phyloP scores from a whole-genome alignment of 2,113 vertebrate species.

The Centrocercus urophasianus region DNA sequence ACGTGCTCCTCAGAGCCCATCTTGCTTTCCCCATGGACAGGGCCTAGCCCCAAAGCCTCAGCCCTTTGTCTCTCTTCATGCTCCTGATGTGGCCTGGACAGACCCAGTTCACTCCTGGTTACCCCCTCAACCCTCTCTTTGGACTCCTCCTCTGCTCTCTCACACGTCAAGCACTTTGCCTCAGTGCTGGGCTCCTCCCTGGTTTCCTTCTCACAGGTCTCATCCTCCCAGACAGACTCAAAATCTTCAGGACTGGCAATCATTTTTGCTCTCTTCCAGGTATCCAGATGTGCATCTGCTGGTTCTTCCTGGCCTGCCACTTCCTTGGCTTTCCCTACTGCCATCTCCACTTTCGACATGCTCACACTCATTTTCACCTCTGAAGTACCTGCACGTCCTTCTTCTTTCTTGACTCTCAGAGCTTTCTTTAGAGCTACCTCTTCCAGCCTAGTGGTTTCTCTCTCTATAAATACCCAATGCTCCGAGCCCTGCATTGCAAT shows the following conservation, averaged over 20 bases:
- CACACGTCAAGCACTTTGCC: neutral
- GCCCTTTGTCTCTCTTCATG: constrained; percentile 24
- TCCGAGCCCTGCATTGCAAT: constrained; percentile 97
- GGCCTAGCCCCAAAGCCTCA: neutral
- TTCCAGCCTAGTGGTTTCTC: constrained; percentile 88
- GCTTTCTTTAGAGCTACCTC: constrained; percentile 78
- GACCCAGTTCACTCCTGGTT: neutral
- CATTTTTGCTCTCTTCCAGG: constrained; percentile 67
- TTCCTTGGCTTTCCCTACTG: constrained; percentile 72
- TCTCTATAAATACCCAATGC: constrained; percentile 99
- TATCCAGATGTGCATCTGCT: constrained; percentile 35
- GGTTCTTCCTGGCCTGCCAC: constrained; percentile 70
- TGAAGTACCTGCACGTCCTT: constrained; percentile 43
- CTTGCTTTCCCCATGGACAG: neutral
- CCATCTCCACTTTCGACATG: constrained; percentile 59
- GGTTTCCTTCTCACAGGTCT: constrained; percentile 42
- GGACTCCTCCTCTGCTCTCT: neutral
- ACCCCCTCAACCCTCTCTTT: neutral
- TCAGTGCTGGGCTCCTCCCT: neutral
- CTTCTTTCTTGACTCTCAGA: constrained; percentile 75
- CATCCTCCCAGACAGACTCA: constrained; percentile 75
- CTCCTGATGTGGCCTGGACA: constrained; percentile 10
- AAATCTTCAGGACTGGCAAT: constrained; percentile 80
- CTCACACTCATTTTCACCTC: constrained; percentile 52
- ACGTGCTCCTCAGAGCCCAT: neutral